Conservation (phyloP, 2,113 vertebrate genomes). For the Tetraodon nigroviridis region DNA sequence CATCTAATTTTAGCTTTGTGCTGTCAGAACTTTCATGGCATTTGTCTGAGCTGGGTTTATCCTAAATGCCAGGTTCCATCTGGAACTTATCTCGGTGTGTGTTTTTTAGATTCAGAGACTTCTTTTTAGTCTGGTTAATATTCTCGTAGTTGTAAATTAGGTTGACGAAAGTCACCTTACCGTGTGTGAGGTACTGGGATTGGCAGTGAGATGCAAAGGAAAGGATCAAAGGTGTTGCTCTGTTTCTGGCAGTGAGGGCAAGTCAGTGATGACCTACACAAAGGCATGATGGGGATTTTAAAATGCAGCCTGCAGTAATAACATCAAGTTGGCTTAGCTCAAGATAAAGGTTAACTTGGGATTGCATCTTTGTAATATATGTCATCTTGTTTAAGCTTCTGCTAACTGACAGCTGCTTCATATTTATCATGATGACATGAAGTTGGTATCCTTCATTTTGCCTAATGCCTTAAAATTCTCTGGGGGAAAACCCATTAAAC, state of each 20-base stretch:
- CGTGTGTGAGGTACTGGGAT: constrained; percentile 95
- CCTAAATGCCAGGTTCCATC: constrained; percentile 21
- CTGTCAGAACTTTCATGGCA: constrained; percentile 21
- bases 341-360: neutral
- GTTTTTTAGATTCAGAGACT: constrained; percentile 13
- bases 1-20: constrained; percentile 53
- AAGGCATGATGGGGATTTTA: constrained; percentile 10
- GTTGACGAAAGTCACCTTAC: constrained; percentile 66
- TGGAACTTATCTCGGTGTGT: constrained; percentile 1
- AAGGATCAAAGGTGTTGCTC: constrained; percentile 98
- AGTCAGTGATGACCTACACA: constrained; percentile 89
- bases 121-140: constrained; percentile 15
- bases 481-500: no score
- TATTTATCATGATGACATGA: no score
- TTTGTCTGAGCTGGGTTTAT: constrained; percentile 20
- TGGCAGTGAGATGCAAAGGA: constrained; percentile 96
- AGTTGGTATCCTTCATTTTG: no score
- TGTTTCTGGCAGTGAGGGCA: constrained; percentile 99
- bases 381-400: no score
- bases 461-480: no score
- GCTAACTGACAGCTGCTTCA: no score
- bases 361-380: no score
- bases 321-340: no score
- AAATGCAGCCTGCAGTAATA: neutral
- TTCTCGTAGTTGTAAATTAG: constrained; percentile 7